These are phyloP conservation scores for Drosophila dunni DNA, from an alignment of 1,140 invertebrate species.

Conservation along the genomic window DNA sequence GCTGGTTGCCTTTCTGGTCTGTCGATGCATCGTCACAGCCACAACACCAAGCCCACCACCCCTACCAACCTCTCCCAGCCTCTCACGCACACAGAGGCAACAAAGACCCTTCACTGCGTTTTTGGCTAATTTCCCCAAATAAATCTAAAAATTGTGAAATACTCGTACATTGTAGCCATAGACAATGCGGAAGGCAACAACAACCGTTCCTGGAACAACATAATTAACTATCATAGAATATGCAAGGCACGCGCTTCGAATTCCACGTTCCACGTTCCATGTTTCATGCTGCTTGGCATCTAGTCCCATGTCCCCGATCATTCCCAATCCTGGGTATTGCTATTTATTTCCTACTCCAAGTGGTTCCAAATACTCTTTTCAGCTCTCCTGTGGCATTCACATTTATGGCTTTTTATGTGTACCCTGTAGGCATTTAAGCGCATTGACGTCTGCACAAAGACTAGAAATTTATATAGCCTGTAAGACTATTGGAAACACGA, in stretches of 20 bases:
- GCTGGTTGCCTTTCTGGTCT: conserved; percentile 3
- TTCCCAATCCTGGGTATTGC: conserved; percentile 36
- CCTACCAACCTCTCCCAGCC: not conserved
- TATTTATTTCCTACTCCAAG: conserved; percentile 45
- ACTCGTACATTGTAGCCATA: conserved; percentile 27
- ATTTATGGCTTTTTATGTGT: conserved; percentile 51
- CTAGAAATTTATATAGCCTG: too few species aligned
- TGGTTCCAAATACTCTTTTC: conserved; percentile 27
- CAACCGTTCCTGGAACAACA: conserved; percentile 30
- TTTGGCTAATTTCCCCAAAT: conserved; percentile 72
- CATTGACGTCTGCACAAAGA: too few species aligned
- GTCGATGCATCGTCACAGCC: conserved; percentile 14
- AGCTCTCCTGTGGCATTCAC: conserved; percentile 29
- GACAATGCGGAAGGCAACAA: conserved; percentile 45
- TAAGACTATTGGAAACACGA: too few species aligned
- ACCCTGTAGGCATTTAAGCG: not conserved
- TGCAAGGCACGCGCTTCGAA: conserved; percentile 62
- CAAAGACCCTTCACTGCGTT: conserved; percentile 34
- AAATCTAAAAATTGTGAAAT: conserved; percentile 61
- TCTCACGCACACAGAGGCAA: not conserved
- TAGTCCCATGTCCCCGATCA: not conserved
- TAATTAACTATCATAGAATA: conserved; percentile 82
- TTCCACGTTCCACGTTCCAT: conserved; percentile 35
- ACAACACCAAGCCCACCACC: not conserved
- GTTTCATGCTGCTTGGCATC: not conserved